These are phyloP conservation scores for Etheostoma perlongum DNA, from an alignment of 2,797 vertebrate genomes.

Conservation along the genomic window DNA sequence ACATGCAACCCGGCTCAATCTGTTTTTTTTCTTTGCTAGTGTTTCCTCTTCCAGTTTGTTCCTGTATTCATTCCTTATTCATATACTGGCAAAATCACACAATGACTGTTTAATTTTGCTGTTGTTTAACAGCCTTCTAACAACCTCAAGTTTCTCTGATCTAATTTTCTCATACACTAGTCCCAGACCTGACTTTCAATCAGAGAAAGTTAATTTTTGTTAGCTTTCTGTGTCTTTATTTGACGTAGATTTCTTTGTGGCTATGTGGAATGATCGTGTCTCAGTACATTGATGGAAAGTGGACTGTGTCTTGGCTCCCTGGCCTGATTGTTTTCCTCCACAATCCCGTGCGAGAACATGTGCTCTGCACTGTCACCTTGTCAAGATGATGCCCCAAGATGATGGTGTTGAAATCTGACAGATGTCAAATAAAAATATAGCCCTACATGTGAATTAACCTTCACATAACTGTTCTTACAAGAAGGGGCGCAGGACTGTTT, in stretches of 20 bases:
- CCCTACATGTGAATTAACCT: slow-evolving; percentile 56
- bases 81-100: not conserved
- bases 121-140: not conserved
- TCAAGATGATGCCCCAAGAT: slow-evolving; percentile 61
- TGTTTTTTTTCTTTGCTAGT: not conserved
- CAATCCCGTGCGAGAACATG: slow-evolving; percentile 27
- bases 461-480: slow-evolving; percentile 25
- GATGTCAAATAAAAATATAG: slow-evolving; percentile 73
- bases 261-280: not conserved
- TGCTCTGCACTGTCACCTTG: slow-evolving; percentile 53
- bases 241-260: slow-evolving; percentile 9
- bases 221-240: slow-evolving; percentile 18
- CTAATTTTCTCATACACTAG: not conserved
- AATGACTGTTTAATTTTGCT: not conserved
- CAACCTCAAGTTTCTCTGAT: not conserved
- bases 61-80: slow-evolving; percentile 3
- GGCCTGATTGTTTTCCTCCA: slow-evolving; percentile 32
- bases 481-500: not conserved
- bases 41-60: not conserved
- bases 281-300: slow-evolving; percentile 18
- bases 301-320: slow-evolving; percentile 12
- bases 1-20: not conserved
- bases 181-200: not conserved
- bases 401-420: slow-evolving; percentile 68
- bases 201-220: slow-evolving; percentile 22